Base-by-base conservation (phyloP, 2,888 invertebrate genomes). In the Auanema sp. region DNA sequence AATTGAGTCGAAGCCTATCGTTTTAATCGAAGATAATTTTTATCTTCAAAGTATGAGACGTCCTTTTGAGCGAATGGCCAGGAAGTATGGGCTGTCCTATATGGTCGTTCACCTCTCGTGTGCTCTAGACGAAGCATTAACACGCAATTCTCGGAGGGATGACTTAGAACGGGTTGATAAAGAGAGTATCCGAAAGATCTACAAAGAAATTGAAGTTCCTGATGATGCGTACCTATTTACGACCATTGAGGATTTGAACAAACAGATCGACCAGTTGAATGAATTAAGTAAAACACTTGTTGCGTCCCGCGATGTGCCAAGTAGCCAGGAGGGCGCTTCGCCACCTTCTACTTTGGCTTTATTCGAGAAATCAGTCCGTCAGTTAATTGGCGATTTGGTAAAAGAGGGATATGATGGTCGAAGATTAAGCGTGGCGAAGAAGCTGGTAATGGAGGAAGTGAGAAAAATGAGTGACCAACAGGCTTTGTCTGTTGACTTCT, bases 21-120 rank as follows among this genome's bases (percentile, higher is more conserved):
- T 55, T 12, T 14, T 72, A 4, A 62, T 70, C 23, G 72, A 72
- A 52, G 72, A 72, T 60, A 65, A 60, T 16, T 65, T 72, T 33
- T 60, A 72, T 43, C 44, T 72, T 56, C 66, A 72, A 66, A 75
- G 75, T 57, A 72, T 75, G 75, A 65, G 75, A 23, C 58, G 72
- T 8, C 67, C 69, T 16, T 71, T 71, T 53, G 55, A 59, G 43
- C 55, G 64, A 41, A 58, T 68, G 44, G 62, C 75, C 1, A 52
- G 57, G 58, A 24, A 49, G n/a, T 49, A 47, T 3, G 60, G 58
- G 23, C 44, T 58, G 2, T 16, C 57, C 16, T 68, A 66, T 47
- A 58, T 60, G 6, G 56, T 67, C 0, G 52, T 69, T 25, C 44
- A 40, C 50, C n/a, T 69, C 47, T n/a, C 58, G 41, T 24, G 52